Conservation (phyloP, 1,140 invertebrate species). For the Mya arenaria region DNA sequence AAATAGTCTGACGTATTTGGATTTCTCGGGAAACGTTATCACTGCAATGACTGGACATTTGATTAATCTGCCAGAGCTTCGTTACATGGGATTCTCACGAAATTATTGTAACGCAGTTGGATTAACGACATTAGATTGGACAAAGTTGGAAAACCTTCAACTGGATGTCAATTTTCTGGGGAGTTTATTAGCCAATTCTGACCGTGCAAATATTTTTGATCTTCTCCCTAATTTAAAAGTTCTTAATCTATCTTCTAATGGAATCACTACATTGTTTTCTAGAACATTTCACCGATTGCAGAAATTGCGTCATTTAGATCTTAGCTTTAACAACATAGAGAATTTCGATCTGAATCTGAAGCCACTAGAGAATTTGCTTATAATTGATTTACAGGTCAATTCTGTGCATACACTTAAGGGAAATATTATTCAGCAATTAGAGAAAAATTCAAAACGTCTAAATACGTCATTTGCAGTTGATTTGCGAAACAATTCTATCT, state of each 20-base stretch:
- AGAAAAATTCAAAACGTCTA: background rate
- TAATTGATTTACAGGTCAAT: slow-evolving; percentile 13
- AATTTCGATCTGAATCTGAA: background rate
- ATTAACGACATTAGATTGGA: background rate
- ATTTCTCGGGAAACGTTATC: slow-evolving; percentile 29
- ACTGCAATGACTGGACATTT: background rate
- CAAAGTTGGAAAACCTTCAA: slow-evolving; percentile 18
- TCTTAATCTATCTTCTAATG: slow-evolving; percentile 33
- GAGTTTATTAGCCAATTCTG: background rate
- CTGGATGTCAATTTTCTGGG: slow-evolving; percentile 26
- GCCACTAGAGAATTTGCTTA: background rate
- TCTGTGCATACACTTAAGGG: background rate
- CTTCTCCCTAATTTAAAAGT: background rate
- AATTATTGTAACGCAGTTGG: slow-evolving; percentile 14
- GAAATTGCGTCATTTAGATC: slow-evolving; percentile 18
- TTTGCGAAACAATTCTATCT: slow-evolving; percentile 10
- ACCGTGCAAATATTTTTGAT: background rate
- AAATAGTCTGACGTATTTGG: background rate
- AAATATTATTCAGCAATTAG: background rate
- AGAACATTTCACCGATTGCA: background rate
- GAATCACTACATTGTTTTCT: background rate
- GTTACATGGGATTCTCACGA: slow-evolving; percentile 9
- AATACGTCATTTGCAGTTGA: slow-evolving; percentile 6
- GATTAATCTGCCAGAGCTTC: background rate
- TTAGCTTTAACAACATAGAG: slow-evolving; percentile 29